These are phyloP conservation scores for Harpalus rufipes DNA, from an alignment of 2,888 invertebrate genomes.

Conservation along the genomic window DNA sequence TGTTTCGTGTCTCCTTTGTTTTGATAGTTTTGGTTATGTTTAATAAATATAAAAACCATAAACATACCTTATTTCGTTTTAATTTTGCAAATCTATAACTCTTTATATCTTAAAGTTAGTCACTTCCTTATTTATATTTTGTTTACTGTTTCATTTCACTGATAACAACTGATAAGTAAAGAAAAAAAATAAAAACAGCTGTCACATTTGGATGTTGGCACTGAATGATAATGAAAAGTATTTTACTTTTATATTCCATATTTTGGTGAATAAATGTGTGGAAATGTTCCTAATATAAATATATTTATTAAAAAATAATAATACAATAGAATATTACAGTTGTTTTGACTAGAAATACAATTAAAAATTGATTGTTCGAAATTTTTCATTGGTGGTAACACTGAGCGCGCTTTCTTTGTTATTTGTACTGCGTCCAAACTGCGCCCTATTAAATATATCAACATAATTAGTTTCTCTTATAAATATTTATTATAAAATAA, in stretches of 20 bases:
- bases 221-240: not conserved
- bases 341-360: not conserved
- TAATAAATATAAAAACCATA: not conserved
- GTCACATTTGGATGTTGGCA: slow-evolving; percentile 54
- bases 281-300: not conserved
- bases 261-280: not conserved
- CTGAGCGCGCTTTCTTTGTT: not conserved
- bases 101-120: not conserved
- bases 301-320: not conserved
- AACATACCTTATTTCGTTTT: slow-evolving; percentile 29
- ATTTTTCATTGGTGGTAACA: not conserved
- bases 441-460: not conserved
- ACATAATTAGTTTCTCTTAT: slow-evolving; percentile 3
- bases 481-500: slow-evolving; percentile 56
- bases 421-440: too few species aligned
- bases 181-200: slow-evolving; percentile 49
- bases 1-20: slow-evolving; percentile 14
- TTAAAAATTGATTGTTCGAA: not conserved
- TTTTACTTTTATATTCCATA: not conserved
- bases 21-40: slow-evolving; percentile 42
- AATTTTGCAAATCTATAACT: slow-evolving; percentile 12
- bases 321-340: not conserved
- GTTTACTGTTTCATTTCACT: slow-evolving; percentile 17
- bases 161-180: slow-evolving; percentile 52
- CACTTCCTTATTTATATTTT: slow-evolving; percentile 48